Evolutionary conservation across 2,797 vertebrate species (phyloP).

Genomic region (Myotis findleyi): DNA sequence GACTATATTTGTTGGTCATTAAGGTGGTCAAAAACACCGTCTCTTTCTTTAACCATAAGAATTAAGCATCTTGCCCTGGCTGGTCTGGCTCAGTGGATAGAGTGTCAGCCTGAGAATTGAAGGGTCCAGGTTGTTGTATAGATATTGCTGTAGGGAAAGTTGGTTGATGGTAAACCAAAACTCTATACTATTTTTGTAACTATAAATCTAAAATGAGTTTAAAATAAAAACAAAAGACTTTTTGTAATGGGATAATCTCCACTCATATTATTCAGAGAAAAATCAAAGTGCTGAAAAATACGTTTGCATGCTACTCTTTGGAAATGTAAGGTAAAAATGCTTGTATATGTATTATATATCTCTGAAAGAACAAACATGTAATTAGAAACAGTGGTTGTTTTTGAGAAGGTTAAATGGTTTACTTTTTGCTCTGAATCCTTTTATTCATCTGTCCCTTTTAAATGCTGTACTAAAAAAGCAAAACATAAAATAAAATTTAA

Average conservation of each 20-base stretch:
- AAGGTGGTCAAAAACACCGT: neutral
- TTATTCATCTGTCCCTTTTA: neutral
- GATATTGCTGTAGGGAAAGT: neutral
- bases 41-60: neutral
- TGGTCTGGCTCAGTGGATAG: too few relatives aligned
- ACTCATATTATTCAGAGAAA: neutral
- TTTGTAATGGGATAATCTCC: neutral
- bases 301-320: neutral
- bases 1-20: neutral
- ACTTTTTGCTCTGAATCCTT: slow-evolving; percentile 5
- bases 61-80: neutral
- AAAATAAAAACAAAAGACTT: neutral
- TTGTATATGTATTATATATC: neutral
- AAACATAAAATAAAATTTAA: neutral
- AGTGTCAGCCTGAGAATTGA: too few relatives aligned
- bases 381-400: slow-evolving; percentile 14
- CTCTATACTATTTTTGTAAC: neutral
- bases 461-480: neutral
- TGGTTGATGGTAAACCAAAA: neutral
- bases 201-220: slow-evolving; percentile 11
- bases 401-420: neutral
- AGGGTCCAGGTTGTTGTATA: neutral
- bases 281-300: slow-evolving; percentile 1
- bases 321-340: neutral
- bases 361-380: neutral